Conservation (phyloP, 1,140 invertebrate genomes). For the Parasteatoda tepidariorum region DNA sequence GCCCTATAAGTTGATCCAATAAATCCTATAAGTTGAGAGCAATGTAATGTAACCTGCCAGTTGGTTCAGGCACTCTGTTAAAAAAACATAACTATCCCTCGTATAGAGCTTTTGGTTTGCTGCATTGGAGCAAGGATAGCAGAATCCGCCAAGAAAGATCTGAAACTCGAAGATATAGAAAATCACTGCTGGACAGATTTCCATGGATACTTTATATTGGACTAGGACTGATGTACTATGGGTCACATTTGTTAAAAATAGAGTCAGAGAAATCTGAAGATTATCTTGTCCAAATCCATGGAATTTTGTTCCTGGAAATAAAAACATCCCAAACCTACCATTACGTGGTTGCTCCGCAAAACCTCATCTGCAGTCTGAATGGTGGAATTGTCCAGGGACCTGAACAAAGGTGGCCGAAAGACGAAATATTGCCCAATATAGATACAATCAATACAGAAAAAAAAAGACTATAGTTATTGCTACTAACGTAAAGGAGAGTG, state of each 20-base stretch:
- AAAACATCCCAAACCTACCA: neutral
- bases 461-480: neutral
- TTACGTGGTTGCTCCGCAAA: neutral
- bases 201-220: neutral
- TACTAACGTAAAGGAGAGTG: neutral
- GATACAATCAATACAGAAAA: neutral
- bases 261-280: neutral
- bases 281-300: neutral
- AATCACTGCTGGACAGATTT: constrained; percentile 10
- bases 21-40: neutral
- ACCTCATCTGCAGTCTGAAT: neutral
- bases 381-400: neutral
- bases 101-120: neutral
- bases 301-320: neutral
- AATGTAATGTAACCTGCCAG: neutral
- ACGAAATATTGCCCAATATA: neutral
- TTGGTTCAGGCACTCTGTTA: neutral
- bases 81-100: neutral
- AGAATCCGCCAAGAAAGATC: neutral
- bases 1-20: neutral
- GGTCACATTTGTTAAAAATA: neutral
- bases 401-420: neutral
- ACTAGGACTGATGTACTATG: neutral
- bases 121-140: neutral
- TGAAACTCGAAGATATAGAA: neutral